Percentiles rank a stretch among this genome's conserved stretches.
phyloP scores from a whole-genome alignment of 2,113 vertebrate species.

The Peucedramus taeniatus region DNA sequence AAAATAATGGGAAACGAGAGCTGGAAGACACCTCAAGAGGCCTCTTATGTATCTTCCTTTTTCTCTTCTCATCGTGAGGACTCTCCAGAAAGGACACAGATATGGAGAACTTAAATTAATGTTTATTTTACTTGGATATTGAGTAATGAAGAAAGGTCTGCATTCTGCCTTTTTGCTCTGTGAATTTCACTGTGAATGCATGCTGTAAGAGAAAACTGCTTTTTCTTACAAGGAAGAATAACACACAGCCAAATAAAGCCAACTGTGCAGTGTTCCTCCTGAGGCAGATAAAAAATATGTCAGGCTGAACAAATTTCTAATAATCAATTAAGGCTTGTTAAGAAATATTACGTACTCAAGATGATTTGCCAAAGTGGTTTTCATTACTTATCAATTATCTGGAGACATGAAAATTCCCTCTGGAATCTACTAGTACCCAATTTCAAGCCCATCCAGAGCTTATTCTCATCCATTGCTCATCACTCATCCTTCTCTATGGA shows the following conservation, averaged over 20 bases:
- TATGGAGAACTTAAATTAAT: background rate
- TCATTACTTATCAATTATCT: background rate
- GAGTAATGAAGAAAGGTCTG: background rate
- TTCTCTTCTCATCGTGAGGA: background rate
- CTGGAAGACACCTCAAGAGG: fast-evolving
- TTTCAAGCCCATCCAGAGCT: background rate
- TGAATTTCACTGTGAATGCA: background rate
- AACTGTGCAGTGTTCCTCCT: background rate
- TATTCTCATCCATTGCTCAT: background rate
- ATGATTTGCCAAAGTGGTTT: background rate
- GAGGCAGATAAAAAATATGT: background rate
- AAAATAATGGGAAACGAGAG: background rate
- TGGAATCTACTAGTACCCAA: background rate
- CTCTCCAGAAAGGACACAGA: background rate
- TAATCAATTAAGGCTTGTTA: background rate
- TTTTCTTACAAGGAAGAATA: background rate
- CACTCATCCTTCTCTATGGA: background rate
- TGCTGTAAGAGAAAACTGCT: background rate
- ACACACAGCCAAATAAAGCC: background rate
- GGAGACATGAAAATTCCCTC: background rate
- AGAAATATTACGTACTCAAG: background rate
- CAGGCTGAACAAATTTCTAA: background rate
- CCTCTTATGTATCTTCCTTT: background rate
- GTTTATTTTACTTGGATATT: background rate
- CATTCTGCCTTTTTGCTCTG: background rate